Conservation (phyloP, 2,888 invertebrate genomes). For the Dioctria linearis region DNA sequence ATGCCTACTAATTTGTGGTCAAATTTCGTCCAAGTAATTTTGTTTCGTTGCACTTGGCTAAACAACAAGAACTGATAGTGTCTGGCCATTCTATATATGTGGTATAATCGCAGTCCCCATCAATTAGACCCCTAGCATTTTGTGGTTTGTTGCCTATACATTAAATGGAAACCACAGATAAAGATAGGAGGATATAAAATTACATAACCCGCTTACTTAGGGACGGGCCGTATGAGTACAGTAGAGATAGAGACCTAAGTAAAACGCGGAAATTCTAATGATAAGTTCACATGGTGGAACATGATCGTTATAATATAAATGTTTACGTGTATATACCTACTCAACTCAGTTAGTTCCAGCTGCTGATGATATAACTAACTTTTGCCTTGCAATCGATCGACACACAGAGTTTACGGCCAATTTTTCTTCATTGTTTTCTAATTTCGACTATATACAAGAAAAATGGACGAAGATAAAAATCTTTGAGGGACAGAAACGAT, state of each 20-base stretch:
- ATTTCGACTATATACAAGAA: not conserved
- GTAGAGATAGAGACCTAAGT: not conserved
- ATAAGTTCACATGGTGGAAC: not conserved
- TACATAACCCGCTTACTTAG: slow-evolving; percentile 8
- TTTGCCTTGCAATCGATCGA: not conserved
- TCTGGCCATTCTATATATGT: not conserved
- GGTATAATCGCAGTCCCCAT: not conserved
- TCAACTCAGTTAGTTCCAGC: not conserved
- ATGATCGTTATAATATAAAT: not conserved
- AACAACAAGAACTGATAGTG: not conserved
- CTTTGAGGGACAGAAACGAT: not conserved
- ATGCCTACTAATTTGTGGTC: not conserved
- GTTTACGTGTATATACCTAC: not conserved
- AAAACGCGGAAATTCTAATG: not conserved
- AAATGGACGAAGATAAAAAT: not conserved
- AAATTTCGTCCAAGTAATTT: not conserved
- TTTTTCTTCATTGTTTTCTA: not conserved
- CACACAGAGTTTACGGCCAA: not conserved
- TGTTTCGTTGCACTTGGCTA: not conserved
- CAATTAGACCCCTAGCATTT: not conserved
- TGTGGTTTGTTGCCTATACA: not conserved
- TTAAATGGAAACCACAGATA: slow-evolving; percentile 2
- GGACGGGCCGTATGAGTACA: not conserved
- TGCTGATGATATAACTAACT: not conserved
- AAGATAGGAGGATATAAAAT: slow-evolving; percentile 24